phyloP scores from a whole-genome alignment of 2,113 vertebrate genomes.

The Podarcis raffonei region DNA sequence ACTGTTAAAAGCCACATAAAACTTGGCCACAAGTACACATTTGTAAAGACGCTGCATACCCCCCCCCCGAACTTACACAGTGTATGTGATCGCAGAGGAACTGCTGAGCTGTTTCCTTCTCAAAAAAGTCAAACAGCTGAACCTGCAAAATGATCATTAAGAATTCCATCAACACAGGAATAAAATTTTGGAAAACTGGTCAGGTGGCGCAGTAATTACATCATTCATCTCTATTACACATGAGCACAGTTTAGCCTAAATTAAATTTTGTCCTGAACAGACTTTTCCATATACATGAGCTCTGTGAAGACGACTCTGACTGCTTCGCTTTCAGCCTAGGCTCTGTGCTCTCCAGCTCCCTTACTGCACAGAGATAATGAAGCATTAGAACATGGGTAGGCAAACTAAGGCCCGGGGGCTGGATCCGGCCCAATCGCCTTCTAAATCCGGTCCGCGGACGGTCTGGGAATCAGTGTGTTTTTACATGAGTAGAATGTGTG shows the following conservation, averaged over 20 bases:
- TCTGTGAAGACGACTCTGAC: background rate
- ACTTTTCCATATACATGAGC: background rate
- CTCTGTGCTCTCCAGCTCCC: background rate
- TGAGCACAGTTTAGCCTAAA: background rate
- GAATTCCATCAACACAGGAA: background rate
- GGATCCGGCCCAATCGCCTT: too few relatives aligned
- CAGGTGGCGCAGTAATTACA: background rate
- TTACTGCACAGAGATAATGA: background rate
- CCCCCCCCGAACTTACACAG: conserved; percentile 75
- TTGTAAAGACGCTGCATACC: conserved; percentile 9
- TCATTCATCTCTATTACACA: background rate
- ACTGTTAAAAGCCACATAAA: background rate
- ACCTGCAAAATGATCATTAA: conserved; percentile 70
- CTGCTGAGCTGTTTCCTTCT: conserved; percentile 75
- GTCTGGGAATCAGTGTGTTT: too few relatives aligned
- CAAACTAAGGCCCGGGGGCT: too few relatives aligned
- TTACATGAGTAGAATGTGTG: too few relatives aligned
- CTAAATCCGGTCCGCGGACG: too few relatives aligned
- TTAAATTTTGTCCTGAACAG: background rate
- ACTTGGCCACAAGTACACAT: background rate
- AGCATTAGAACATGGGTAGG: too few relatives aligned
- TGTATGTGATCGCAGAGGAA: conserved; percentile 84
- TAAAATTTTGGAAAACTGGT: background rate
- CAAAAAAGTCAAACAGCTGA: conserved; percentile 82
- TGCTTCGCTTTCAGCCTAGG: background rate